phyloP scores from a whole-genome alignment of 2,888 invertebrate species.

The Lycaena phlaeas region DNA sequence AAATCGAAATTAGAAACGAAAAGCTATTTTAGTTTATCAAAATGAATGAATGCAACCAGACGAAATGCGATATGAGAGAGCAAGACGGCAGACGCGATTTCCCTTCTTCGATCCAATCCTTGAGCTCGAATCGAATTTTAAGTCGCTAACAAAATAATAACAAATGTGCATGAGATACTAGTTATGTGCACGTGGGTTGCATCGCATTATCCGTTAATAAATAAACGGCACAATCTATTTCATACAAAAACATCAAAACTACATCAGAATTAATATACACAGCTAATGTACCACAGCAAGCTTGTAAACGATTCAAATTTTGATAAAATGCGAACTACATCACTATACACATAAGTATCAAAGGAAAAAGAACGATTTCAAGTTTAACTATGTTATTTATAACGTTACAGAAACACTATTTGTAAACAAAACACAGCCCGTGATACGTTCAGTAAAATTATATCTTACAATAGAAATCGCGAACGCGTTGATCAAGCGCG shows the following conservation, averaged over 20 bases:
- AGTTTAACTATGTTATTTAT: constrained; percentile 40
- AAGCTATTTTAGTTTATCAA: constrained; percentile 40
- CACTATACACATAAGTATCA: constrained; percentile 48
- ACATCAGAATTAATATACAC: constrained; percentile 42
- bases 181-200: constrained; percentile 70
- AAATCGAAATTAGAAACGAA: constrained; percentile 45
- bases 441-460: constrained; percentile 62
- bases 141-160: constrained; percentile 81
- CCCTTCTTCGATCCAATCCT: constrained; percentile 51
- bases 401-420: constrained; percentile 55
- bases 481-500: constrained; percentile 69
- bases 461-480: constrained; percentile 57
- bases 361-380: constrained; percentile 38
- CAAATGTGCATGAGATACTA: constrained; percentile 77
- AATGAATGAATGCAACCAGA: constrained; percentile 34
- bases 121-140: constrained; percentile 74
- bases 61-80: constrained; percentile 40
- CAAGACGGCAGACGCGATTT: constrained; percentile 52
- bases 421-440: constrained; percentile 66
- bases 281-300: constrained; percentile 29
- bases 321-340: constrained; percentile 57
- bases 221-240: constrained; percentile 35
- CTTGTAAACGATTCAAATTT: constrained; percentile 50
- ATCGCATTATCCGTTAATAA: constrained; percentile 47
- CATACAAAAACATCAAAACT: constrained; percentile 35